These are phyloP conservation scores for Oceanites oceanicus DNA, from an alignment of 2,113 vertebrate genomes.

Conservation along the genomic window DNA sequence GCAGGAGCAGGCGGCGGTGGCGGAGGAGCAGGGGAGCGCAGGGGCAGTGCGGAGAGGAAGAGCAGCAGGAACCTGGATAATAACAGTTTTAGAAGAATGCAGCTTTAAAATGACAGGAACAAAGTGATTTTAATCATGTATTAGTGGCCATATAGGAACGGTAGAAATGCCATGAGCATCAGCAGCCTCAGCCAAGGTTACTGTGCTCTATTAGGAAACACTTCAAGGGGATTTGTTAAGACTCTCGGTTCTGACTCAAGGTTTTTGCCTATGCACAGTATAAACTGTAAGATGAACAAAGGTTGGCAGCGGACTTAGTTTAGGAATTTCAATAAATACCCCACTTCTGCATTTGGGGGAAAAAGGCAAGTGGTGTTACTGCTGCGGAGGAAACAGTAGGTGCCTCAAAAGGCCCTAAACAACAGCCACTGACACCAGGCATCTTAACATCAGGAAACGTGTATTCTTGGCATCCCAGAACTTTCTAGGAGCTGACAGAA, in stretches of 20 bases:
- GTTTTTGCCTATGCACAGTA: not conserved
- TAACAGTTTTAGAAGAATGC: not conserved
- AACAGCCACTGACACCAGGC: not conserved
- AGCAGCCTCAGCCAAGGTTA: not conserved
- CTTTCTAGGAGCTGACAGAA: not conserved
- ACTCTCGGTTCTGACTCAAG: not conserved
- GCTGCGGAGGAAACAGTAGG: not conserved
- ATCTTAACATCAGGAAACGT: not conserved
- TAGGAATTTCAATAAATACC: not conserved
- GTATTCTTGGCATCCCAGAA: not conserved
- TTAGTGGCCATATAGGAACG: accelerated
- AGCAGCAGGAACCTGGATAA: not conserved
- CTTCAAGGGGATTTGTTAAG: not conserved
- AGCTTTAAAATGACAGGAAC: not conserved
- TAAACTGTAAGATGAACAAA: not conserved
- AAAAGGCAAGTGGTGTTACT: not conserved
- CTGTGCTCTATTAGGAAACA: not conserved
- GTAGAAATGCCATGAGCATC: not conserved
- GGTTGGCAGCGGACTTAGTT: not conserved
- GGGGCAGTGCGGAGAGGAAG: not conserved
- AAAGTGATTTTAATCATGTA: not conserved
- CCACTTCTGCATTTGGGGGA: not conserved
- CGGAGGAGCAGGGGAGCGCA: accelerated
- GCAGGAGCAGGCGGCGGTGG: not conserved
- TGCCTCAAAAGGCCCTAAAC: not conserved